phyloP scores from a whole-genome alignment of 2,797 vertebrate species.

The Manis pentadactyla region DNA sequence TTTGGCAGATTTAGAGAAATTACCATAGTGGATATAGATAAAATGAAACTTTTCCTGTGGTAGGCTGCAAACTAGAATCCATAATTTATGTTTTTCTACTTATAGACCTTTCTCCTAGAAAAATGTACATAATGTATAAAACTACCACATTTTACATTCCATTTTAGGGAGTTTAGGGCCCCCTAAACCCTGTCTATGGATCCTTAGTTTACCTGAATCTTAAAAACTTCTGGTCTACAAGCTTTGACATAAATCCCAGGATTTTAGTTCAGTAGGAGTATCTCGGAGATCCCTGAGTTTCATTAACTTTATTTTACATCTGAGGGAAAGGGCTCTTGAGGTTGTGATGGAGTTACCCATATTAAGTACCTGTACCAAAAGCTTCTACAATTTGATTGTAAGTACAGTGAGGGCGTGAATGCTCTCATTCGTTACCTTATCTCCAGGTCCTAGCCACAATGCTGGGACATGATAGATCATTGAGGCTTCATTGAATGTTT shows the following conservation, averaged over 20 bases:
- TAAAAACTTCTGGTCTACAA: neutral
- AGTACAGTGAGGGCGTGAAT: neutral
- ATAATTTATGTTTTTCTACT: neutral
- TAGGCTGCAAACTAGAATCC: neutral
- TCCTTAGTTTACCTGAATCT: neutral
- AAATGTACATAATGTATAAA: neutral
- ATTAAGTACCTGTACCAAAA: neutral
- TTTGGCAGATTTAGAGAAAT: constrained; percentile 25
- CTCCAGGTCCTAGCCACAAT: neutral
- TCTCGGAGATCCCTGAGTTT: neutral
- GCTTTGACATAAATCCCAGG: neutral
- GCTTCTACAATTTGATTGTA: rapidly evolving
- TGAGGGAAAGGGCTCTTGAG: neutral
- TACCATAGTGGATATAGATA: neutral
- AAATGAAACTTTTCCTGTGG: constrained; percentile 23
- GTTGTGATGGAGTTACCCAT: neutral
- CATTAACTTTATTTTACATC: neutral
- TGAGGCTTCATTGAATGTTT: neutral
- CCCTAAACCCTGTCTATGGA: neutral
- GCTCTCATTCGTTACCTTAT: neutral
- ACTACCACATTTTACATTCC: neutral
- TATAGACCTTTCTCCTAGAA: neutral
- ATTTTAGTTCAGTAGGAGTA: neutral
- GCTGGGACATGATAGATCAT: neutral
- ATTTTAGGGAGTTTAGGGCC: neutral